Percentiles rank a stretch among this genome's conserved stretches.
Conservation (phyloP, 2,113 vertebrate species). For the Microcebus murinus region DNA sequence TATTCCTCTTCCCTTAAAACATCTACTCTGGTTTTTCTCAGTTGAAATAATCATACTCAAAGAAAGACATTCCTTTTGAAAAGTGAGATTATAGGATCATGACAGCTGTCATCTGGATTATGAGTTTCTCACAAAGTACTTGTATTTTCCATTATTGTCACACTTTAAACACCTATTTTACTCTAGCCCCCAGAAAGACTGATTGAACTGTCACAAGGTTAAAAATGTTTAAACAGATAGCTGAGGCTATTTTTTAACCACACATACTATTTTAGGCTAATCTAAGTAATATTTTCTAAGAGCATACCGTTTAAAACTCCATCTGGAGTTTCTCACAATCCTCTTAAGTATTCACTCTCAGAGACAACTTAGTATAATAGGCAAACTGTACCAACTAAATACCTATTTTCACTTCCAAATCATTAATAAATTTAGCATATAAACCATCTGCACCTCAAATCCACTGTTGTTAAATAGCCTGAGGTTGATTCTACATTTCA, state of each 20-base stretch:
- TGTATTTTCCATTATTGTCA: conserved; percentile 31
- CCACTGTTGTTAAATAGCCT: conserved; percentile 5
- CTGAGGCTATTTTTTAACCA: not conserved
- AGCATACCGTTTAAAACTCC: not conserved
- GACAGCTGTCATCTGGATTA: not conserved
- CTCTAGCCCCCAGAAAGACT: not conserved
- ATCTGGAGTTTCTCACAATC: conserved; percentile 46
- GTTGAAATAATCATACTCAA: not conserved
- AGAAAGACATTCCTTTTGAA: not conserved
- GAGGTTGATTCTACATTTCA: conserved; percentile 24
- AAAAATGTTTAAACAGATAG: conserved; percentile 9
- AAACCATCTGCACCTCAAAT: conserved; percentile 53
- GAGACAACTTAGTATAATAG: not conserved
- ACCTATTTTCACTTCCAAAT: conserved; percentile 44
- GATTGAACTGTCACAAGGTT: conserved; percentile 3
- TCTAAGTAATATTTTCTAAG: not conserved
- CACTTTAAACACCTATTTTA: conserved; percentile 37
- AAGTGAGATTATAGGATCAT: not conserved
- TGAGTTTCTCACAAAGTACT: not conserved
- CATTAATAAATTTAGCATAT: conserved; percentile 52
- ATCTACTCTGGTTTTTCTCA: not conserved
- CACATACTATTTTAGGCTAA: not conserved
- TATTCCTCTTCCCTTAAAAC: conserved; percentile 3
- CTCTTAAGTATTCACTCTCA: not conserved
- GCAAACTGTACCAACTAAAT: conserved; percentile 8